Percentiles rank a stretch among this genome's conserved stretches.
Evolutionary conservation across 2,888 invertebrate genomes (phyloP).

Genomic region (Lasioglossum oenotherae): DNA sequence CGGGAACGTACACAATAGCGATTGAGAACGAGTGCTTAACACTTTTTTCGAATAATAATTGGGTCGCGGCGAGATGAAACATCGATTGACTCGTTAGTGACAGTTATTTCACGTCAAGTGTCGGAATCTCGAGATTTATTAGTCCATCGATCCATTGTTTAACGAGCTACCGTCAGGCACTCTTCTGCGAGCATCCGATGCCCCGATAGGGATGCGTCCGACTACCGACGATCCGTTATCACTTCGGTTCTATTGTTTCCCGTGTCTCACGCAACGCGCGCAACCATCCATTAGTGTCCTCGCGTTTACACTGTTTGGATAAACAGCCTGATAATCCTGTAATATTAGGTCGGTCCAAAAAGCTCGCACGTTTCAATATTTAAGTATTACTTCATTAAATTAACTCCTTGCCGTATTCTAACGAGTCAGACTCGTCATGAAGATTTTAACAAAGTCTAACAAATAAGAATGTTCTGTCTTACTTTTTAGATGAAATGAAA

Average conservation of each 20-base stretch:
- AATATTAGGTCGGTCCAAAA: not conserved
- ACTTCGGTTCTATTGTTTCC: not conserved
- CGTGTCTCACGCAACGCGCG: not conserved
- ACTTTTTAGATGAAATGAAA: no score
- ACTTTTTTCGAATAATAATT: slow-evolving; percentile 57
- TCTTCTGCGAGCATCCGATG: slow-evolving; percentile 11
- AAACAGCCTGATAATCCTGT: not conserved
- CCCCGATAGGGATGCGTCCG: not conserved
- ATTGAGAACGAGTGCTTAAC: slow-evolving; percentile 6
- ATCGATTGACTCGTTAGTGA: slow-evolving; percentile 52
- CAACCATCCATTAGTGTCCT: not conserved
- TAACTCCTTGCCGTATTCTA: no score
- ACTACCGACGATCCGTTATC: slow-evolving; percentile 2
- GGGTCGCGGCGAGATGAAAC: slow-evolving; percentile 55
- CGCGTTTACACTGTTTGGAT: not conserved
- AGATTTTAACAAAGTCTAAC: no score
- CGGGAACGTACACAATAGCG: slow-evolving; percentile 9
- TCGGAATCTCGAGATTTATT: slow-evolving; percentile 60
- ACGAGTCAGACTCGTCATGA: no score
- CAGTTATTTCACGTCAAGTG: slow-evolving; percentile 69
- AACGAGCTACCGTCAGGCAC: slow-evolving; percentile 53
- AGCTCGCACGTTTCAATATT: no score
- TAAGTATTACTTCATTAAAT: no score
- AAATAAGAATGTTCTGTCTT: no score
- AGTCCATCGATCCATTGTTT: slow-evolving; percentile 63